Base-by-base conservation (phyloP, 2,113 vertebrate genomes). In the Planiliza haematocheilus region DNA sequence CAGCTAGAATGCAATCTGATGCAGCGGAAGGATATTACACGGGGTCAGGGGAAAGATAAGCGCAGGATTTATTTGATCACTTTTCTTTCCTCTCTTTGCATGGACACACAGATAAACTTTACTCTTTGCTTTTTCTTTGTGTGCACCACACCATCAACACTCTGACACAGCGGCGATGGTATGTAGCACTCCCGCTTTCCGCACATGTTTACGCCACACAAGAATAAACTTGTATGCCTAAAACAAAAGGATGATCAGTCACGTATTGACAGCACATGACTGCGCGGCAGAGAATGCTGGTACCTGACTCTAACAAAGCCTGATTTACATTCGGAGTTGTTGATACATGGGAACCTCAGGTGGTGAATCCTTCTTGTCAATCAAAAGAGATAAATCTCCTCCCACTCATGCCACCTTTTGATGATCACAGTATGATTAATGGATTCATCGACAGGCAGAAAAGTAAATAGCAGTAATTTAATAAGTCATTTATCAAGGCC, bases 221-320 rank as follows among this genome's bases (percentile, higher is more conserved):
- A 75, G 85, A 86, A 83, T 73, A 83, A 84, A 83, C 87, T 78
- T 89, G 79, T 37, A 60, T 2, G 7, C 38, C 66, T 61, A 63
- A 82, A 77, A 83, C 60, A 73, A 83, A 70, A 70, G 41, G 9
- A 39, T 41, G 53, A 82, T 60, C 39, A 1, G n/a, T 77, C 46
- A 46, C 10, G 39, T 72, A 58, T 62, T 58, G 46, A 73, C 50
- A 63, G 75, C 24, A 16, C 30, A 4, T 68, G 59, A 67, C 48
- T 42, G 38, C 51, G 57, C 30, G 7, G 50, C 14, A 38, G 49
- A 66, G 81, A 87, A 86, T 82, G 79, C 43, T 52, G 11, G 13
- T 86, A 74, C 74, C 65, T 83, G 83, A 87, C 74, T 70, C 7
- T 5, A 45, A 24, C 50, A 51, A 55, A 72, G 50, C 13, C 16